A percentile compares a stretch with the other conserved stretches of the same genome.
Evolutionary conservation across 2,797 vertebrate species (phyloP).

Genomic region (Pitangus sulphuratus): DNA sequence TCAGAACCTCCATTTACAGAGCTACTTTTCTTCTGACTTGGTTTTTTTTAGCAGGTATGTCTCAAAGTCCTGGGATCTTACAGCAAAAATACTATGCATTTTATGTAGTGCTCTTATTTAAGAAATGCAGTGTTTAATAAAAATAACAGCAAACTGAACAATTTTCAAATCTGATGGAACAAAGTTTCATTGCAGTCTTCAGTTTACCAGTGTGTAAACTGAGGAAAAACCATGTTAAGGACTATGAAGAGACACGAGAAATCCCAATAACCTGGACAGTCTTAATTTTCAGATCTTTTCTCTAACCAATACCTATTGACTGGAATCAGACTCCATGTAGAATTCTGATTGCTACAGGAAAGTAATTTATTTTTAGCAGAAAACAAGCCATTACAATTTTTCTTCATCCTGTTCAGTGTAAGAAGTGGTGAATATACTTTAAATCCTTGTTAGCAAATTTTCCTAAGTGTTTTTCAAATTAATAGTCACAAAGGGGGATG

Average conservation of each 20-base stretch:
- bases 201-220: not conserved
- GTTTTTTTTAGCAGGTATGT: not conserved
- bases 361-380: slow-evolving; percentile 6
- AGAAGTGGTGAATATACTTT: not conserved
- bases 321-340: not conserved
- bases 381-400: not conserved
- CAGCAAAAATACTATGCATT: not conserved
- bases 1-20: not conserved
- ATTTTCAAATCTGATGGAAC: not conserved
- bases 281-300: not conserved
- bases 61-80: not conserved
- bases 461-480: not conserved
- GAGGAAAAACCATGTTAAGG: not conserved
- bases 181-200: not conserved
- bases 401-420: not conserved
- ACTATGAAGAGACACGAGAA: not conserved
- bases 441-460: slow-evolving; percentile 8
- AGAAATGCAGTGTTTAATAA: not conserved
- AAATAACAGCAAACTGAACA: not conserved
- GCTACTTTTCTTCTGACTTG: not conserved
- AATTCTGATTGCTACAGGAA: not conserved
- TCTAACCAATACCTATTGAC: not conserved
- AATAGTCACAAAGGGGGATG: not conserved
- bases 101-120: not conserved
- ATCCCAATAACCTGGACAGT: not conserved